Evolutionary conservation across 2,113 vertebrate genomes (phyloP), one percentile per base, ranked within the genome.

Genomic region (Marcusenius ussheri): DNA sequence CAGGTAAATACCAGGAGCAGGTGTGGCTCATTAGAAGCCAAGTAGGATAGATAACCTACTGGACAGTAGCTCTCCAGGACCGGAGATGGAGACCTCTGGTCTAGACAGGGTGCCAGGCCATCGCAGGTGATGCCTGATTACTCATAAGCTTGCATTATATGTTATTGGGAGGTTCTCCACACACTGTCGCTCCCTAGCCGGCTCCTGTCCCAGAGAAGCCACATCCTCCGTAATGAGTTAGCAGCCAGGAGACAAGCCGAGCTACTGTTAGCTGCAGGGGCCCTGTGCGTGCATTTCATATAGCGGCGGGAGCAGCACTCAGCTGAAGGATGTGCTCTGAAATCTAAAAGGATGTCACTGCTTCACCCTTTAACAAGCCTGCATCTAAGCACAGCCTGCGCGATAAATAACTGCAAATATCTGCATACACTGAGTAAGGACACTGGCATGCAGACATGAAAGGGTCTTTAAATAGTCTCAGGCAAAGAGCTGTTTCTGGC

Each of bases 121-220:
- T 80, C 4, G 74, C 74, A 19, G 35, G 74, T 2, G 13, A 80
- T 42, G 5, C 3, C 42, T 9, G 92, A 91, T 94, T 92, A 93
- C 93, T 93, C 91, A 93, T 90, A 91, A 92, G 83, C 90, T 51
- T 13, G 88, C 56, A 90, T 91, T 92, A 91, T 91, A 91, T 92
- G 31, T 56, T 87, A 87, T 2, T 93, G 93, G 58, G 47, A 90
- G 94, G 95, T 93, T 94, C 93, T 94, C 90, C 90, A 93, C 93
- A 88, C 1, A 87, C 87, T 90, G 90, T 89, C 90, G 88, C 15
- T 77, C 31, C 10, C 13, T 35, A 17, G 70, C 70, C 0, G 3
- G 27, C 4, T 17, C 11, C 70, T 92, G 92, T 93, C 92, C 92
- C 91, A 89, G 86, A 74, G 89, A 70, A 3, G 10, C 53, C 91